phyloP scores from a whole-genome alignment of 2,888 invertebrate species.

The Gnatocerus cornutus region DNA sequence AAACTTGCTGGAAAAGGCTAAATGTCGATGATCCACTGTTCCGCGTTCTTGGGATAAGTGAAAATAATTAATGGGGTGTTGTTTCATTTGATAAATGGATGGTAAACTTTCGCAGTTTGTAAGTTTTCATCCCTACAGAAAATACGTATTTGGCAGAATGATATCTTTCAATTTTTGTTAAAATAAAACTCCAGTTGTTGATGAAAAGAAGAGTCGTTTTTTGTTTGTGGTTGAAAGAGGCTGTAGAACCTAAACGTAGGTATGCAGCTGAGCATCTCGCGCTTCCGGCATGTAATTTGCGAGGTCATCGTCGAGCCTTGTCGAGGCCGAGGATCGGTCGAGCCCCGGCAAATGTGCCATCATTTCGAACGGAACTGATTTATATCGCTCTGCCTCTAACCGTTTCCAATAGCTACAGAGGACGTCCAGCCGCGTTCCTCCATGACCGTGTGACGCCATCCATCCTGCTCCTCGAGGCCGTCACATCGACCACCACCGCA shows the following conservation, averaged over 20 bases:
- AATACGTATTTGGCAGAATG: too few relatives aligned
- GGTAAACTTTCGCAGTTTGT: neutral
- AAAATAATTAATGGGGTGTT: constrained; percentile 18
- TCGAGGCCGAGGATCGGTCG: neutral
- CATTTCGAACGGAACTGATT: constrained; percentile 44
- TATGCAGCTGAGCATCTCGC: constrained; percentile 19
- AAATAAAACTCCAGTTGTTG: too few relatives aligned
- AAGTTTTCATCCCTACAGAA: neutral
- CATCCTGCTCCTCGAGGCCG: constrained; percentile 41
- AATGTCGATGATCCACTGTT: neutral
- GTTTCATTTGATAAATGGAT: constrained; percentile 24
- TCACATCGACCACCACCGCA: constrained; percentile 44
- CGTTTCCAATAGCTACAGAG: constrained; percentile 54
- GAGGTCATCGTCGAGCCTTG: constrained; percentile 24
- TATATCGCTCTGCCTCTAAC: constrained; percentile 35
- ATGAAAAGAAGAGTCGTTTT: too few relatives aligned
- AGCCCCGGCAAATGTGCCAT: constrained; percentile 43
- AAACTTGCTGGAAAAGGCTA: too few relatives aligned
- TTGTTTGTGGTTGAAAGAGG: too few relatives aligned
- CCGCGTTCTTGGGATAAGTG: constrained; percentile 13
- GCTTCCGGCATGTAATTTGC: constrained; percentile 40
- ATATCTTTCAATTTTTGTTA: too few relatives aligned
- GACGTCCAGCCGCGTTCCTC: constrained; percentile 53
- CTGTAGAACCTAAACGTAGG: neutral
- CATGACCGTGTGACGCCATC: constrained; percentile 54